Conservation (phyloP, 2,888 invertebrate genomes). For the Cryptocheilus praepositus region DNA sequence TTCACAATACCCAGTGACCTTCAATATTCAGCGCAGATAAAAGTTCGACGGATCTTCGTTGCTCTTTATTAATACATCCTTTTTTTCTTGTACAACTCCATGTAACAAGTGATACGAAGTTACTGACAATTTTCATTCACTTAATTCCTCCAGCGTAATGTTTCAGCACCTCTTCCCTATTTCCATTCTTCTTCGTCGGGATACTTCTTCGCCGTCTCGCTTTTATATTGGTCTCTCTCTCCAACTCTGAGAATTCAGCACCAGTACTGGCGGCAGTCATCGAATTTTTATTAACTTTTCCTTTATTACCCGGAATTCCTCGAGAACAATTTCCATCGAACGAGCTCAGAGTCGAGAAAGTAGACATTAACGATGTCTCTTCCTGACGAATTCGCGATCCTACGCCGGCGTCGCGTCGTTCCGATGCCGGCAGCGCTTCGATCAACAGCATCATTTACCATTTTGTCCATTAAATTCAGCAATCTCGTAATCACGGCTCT, state of each 20-base stretch:
- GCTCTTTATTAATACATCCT: no score
- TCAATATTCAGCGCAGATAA: no score
- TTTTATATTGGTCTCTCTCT: neutral
- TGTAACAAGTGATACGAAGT: no score
- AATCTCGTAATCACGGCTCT: conserved; percentile 2
- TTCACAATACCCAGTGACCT: no score
- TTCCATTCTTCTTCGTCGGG: no score
- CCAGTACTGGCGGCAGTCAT: neutral
- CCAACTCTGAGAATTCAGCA: neutral
- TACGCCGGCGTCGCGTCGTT: neutral
- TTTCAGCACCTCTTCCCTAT: no score
- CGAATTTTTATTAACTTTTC: neutral
- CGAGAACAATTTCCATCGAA: neutral
- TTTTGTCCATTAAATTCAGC: conserved; percentile 19
- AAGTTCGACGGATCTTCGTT: no score
- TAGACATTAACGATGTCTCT: neutral
- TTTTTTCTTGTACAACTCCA: no score
- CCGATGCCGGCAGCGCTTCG: neutral
- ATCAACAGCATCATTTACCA: conserved; percentile 10
- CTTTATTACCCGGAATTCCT: neutral
- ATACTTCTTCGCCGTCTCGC: neutral
- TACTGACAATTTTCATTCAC: no score
- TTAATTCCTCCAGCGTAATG: no score
- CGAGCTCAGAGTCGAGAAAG: neutral
- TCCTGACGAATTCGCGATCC: neutral